Evolutionary conservation across 2,113 vertebrate genomes (phyloP).

Genomic region (Muntiacus muntjak): DNA sequence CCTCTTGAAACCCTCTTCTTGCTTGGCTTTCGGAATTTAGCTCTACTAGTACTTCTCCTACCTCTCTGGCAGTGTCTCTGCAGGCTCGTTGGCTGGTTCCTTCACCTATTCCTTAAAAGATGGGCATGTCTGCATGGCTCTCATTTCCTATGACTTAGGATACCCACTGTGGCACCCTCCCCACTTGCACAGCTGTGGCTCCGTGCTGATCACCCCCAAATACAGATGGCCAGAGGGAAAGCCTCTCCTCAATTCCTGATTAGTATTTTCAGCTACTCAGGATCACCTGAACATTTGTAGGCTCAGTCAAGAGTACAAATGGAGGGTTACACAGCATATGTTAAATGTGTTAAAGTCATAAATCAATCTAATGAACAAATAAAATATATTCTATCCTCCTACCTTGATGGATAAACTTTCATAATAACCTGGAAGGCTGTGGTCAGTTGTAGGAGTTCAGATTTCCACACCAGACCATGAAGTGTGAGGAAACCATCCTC

Average conservation of each 20-base stretch:
- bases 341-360: background rate
- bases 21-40: background rate
- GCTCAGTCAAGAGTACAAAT: background rate
- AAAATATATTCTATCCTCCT: background rate
- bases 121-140: background rate
- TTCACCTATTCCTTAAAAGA: background rate
- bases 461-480: background rate
- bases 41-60: background rate
- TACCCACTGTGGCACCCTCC: background rate
- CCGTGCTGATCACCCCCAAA: background rate
- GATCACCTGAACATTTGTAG: background rate
- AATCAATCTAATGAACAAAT: background rate
- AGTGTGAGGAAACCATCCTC: background rate
- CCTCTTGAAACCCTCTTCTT: background rate
- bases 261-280: background rate
- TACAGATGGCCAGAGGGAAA: background rate
- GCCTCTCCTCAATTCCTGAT: background rate
- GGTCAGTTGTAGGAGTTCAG: background rate
- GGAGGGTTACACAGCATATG: background rate
- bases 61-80: background rate
- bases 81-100: background rate
- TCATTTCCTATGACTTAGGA: background rate
- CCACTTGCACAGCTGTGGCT: background rate
- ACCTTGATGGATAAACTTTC: background rate
- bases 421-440: background rate